Evolutionary conservation across 1,140 invertebrate genomes (phyloP), one percentile per base, ranked within the genome.

Genomic region (Drosophila persimilis): DNA sequence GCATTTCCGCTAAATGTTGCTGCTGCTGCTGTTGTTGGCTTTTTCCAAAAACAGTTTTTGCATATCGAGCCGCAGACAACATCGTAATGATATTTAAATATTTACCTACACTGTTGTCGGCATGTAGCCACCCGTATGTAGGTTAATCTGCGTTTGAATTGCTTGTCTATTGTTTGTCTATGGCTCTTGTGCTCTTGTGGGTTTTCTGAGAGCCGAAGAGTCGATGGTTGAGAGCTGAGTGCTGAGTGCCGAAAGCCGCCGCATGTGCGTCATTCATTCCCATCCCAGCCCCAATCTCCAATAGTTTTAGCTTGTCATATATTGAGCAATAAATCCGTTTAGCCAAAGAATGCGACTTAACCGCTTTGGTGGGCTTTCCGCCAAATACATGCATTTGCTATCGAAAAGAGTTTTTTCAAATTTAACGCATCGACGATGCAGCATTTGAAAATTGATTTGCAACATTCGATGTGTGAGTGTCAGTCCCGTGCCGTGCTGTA

Each of bases 51-150:
- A 75, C 63, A n/a, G 50, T 66, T 80, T 70, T 66, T 80, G 56
- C 63, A 59, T 67, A 41, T 51, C 47, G 22, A 1, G 1, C 20
- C 41, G 47, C 53, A 39, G 52, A 69, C 52, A 67, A 57, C 71
- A 56, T 50, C 78, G 74, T 86, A 86, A 86, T 86, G 81, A 86
- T 86, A 86, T 86, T 86, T 86, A 86, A 86, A 86, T 86, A 86
- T 86, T 86, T 86, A 67, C 77, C 77, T 53, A 81, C 77, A 74
- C 69, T 74, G 81, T 67, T 80, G 73, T 51, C 67, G 69, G 63
- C 73, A 62, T 47, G 81, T 57, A 26, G 24, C 4, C 24, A 57
- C 59, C 66, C 77, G 63, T 74, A 88, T 86, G 81, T 86, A 72
- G 81, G 81, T 86, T 86, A 86, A 86, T 86, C 81, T 88, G 73